Evolutionary conservation across 1,140 invertebrate species (phyloP).

Genomic region (Mizuhopecten yessoensis): DNA sequence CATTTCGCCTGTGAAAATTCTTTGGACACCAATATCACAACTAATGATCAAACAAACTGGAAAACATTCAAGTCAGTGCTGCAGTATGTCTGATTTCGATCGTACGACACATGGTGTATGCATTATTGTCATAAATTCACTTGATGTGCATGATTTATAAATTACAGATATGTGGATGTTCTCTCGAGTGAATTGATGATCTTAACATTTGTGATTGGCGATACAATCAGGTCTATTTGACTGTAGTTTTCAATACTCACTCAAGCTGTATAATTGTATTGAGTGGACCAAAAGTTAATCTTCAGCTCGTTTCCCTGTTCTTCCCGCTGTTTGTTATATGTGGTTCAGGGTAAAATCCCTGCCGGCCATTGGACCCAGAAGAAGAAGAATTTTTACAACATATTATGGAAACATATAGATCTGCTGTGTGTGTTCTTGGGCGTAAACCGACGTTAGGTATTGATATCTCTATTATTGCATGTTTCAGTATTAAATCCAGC

Average conservation of each 20-base stretch:
- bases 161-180: neutral
- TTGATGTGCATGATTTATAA: neutral
- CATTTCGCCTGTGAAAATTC: constrained; percentile 23
- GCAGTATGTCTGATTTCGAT: constrained; percentile 9
- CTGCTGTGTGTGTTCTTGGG: too few relatives aligned
- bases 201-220: neutral
- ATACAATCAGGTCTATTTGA: neutral
- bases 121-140: constrained; percentile 10
- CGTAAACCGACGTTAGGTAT: too few relatives aligned
- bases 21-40: neutral
- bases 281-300: neutral
- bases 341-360: too few relatives aligned
- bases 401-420: too few relatives aligned
- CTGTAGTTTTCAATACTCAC: neutral
- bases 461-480: too few relatives aligned
- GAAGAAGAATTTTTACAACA: too few relatives aligned
- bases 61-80: neutral
- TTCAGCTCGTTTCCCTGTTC: neutral
- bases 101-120: neutral
- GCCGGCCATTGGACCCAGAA: too few relatives aligned
- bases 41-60: neutral
- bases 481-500: too few relatives aligned
- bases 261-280: neutral
- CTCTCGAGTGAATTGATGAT: neutral
- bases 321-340: too few relatives aligned